A percentile compares a stretch with the other conserved stretches of the same genome.
Evolutionary conservation across 2,113 vertebrate species (phyloP).

Genomic region (Chaetorhynchus papuensis): DNA sequence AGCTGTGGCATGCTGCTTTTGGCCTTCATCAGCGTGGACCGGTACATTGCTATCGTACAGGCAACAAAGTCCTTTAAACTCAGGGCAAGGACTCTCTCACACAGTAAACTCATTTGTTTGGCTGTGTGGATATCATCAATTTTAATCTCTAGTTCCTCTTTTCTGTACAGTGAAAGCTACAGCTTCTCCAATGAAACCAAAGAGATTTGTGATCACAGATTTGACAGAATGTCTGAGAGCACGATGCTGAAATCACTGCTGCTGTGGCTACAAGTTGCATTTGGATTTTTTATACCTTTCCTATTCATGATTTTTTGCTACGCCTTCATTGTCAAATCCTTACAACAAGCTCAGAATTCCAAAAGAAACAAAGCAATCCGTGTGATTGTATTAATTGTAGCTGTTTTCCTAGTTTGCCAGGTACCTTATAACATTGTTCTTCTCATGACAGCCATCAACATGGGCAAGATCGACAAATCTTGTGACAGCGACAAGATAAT

Average conservation of each 20-base stretch:
- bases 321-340: constrained; percentile 72
- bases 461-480: constrained; percentile 7
- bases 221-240: background rate
- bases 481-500: constrained; percentile 38
- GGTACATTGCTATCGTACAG: constrained; percentile 89
- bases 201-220: constrained; percentile 74
- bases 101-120: constrained; percentile 74
- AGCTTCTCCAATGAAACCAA: background rate
- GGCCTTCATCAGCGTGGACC: constrained; percentile 85
- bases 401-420: constrained; percentile 83
- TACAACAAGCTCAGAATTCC: constrained; percentile 81
- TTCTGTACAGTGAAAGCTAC: constrained; percentile 73
- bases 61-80: constrained; percentile 82
- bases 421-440: constrained; percentile 83
- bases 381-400: constrained; percentile 83
- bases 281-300: constrained; percentile 86
- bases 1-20: constrained; percentile 89
- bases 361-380: constrained; percentile 86
- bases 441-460: constrained; percentile 55
- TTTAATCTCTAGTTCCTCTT: constrained; percentile 78
- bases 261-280: constrained; percentile 74
- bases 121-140: constrained; percentile 76
- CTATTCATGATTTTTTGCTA: constrained; percentile 87
- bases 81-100: constrained; percentile 64
- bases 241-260: constrained; percentile 63